A percentile compares a stretch with the other conserved stretches of the same genome.
Evolutionary conservation across 2,888 invertebrate species (phyloP).

Genomic region (Leptogaster cylindrica): DNA sequence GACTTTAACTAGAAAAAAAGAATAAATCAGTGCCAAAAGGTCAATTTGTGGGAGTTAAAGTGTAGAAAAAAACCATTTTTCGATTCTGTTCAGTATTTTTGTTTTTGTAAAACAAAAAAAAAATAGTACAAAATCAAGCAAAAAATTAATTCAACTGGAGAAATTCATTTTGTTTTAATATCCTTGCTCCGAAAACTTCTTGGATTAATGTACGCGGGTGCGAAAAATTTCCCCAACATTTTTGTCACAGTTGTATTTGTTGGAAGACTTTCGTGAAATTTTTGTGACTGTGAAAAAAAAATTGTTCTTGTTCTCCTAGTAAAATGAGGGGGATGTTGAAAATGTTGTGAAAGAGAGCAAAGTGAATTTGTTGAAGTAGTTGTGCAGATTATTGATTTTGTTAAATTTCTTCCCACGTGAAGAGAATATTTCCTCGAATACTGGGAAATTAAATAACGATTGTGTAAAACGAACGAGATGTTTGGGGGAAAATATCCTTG

Average conservation of each 20-base stretch:
- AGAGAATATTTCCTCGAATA: slow-evolving; percentile 26
- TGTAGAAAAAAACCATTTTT: no score
- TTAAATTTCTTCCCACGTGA: slow-evolving; percentile 26
- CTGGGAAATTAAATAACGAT: slow-evolving; percentile 27
- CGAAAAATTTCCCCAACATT: slow-evolving; percentile 20
- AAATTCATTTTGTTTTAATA: no score
- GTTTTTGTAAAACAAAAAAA: neutral
- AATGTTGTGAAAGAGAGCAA: slow-evolving; percentile 13
- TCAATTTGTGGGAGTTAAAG: neutral
- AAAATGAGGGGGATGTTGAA: slow-evolving; percentile 13
- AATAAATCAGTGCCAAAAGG: slow-evolving; percentile 19
- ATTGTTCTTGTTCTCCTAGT: neutral
- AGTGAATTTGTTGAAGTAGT: slow-evolving; percentile 30
- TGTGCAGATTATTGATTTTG: slow-evolving; percentile 37
- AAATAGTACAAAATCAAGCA: neutral
- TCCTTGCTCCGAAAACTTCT: no score
- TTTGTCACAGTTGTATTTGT: slow-evolving; percentile 17
- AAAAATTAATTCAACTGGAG: no score
- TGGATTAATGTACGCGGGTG: slow-evolving; percentile 20
- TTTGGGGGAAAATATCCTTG: slow-evolving; percentile 4
- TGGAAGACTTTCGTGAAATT: neutral
- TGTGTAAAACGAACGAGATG: slow-evolving; percentile 18
- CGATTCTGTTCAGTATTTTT: no score
- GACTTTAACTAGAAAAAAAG: neutral
- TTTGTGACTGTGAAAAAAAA: slow-evolving; percentile 6